Percentiles rank a stretch among this genome's conserved stretches.
These are phyloP conservation scores for Carlito syrichta DNA, from an alignment of 2,113 vertebrate genomes.

Conservation along the genomic window DNA sequence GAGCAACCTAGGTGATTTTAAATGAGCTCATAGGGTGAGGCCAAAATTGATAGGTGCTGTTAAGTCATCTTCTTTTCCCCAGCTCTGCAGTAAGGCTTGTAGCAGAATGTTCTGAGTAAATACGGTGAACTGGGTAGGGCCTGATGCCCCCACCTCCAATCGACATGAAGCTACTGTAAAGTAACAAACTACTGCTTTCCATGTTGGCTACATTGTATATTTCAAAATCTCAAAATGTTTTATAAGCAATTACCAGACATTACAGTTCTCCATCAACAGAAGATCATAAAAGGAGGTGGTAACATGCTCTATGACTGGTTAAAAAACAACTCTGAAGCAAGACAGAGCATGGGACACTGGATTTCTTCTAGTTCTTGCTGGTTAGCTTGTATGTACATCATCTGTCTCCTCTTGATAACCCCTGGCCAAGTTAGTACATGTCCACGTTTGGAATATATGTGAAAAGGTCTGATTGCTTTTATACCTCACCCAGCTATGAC, in stretches of 20 bases:
- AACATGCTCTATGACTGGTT: background rate
- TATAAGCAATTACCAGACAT: background rate
- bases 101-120: background rate
- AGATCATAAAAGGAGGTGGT: background rate
- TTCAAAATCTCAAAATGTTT: conserved; percentile 1
- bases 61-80: conserved; percentile 35
- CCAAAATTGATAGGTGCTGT: conserved; percentile 65
- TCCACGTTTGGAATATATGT: background rate
- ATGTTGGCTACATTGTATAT: background rate
- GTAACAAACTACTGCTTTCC: background rate
- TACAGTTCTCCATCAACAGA: background rate
- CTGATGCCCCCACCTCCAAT: background rate
- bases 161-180: background rate
- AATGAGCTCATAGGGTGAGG: conserved; percentile 43
- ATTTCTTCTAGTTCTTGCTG: background rate
- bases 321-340: background rate
- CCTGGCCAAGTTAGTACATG: background rate
- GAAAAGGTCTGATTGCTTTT: background rate
- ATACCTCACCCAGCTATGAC: background rate
- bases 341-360: rapidly evolving
- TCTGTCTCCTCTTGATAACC: background rate
- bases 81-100: background rate
- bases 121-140: background rate
- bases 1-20: conserved; percentile 12
- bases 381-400: background rate